Base-by-base conservation (phyloP, 2,797 vertebrate genomes). In the Takifugu ocellatus region DNA sequence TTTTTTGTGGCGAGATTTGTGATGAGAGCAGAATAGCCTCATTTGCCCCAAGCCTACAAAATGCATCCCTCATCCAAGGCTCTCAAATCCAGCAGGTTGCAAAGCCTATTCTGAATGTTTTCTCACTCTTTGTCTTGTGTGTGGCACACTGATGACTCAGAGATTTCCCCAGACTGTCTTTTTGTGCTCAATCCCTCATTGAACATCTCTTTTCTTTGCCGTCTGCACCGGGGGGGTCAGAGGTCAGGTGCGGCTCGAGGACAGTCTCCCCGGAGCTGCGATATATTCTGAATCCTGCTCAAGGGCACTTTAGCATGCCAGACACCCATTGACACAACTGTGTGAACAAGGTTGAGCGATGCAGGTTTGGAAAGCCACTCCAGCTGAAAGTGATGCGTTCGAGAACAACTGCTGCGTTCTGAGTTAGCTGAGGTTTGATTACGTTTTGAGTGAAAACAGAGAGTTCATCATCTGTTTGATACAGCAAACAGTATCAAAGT, bases 151-250 rank as follows among this genome's bases (percentile, higher is more conserved):
- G 61, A 61, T 42, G 33, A 53, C 74, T 71, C 48, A 16, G 61
- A 59, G 60, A 45, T 72, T 61, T 55, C 70, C 67, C 14, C n/a
- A 25, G 70, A 77, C 74, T 29, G 36, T 77, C 68, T 77, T 59
- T 68, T 57, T 63, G 46, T 29, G 27, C 52, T 60, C 16, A 43
- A 33, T 10, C 51, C 45, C 33, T 8, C 6, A 5, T 43, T 43
- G 1, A 16, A 59, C 66, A 54, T 36, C n/a, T 33, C 33, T 27
- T 62, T 3, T 47, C 63, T 46, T 46, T 29, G 27, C 42, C 53
- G 59, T 63, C 49, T 52, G 51, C 29, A 2, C 27, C 46, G 1
- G 44, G 49, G 54, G 54, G 65, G 58, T 77, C 72, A 74, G 25
- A 66, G 75, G 71, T 74, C 60, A n/a, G 36, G 25, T 6, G 5